These are phyloP conservation scores for Bovichtus variegatus DNA, from an alignment of 2,797 vertebrate species.

Conservation along the genomic window DNA sequence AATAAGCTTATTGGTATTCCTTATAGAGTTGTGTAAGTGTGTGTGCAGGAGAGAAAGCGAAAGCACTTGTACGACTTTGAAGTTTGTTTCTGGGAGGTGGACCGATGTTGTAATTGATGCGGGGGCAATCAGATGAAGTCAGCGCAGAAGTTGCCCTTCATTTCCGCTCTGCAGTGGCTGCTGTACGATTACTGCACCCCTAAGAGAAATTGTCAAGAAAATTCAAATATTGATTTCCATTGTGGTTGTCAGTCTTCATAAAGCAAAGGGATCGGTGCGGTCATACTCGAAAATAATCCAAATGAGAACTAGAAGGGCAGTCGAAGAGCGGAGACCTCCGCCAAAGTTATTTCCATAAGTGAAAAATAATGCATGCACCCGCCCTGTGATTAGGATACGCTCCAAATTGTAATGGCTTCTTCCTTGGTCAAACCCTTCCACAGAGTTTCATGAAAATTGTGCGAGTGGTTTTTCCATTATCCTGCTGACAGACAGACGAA, in stretches of 20 bases:
- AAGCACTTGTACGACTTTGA: constrained; percentile 67
- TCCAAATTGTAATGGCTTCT: too few relatives aligned
- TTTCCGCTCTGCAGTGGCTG: constrained; percentile 29
- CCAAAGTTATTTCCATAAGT: too few relatives aligned
- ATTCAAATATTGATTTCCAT: constrained; percentile 37
- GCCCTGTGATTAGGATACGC: too few relatives aligned
- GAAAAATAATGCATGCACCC: too few relatives aligned
- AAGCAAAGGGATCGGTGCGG: constrained; percentile 5
- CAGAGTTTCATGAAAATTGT: too few relatives aligned
- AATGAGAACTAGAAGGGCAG: constrained; percentile 17
- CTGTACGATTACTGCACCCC: constrained; percentile 34
- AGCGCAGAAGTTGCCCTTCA: constrained; percentile 42
- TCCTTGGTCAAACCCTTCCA: too few relatives aligned
- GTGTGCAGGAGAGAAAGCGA: not conserved
- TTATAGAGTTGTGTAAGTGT: constrained; percentile 56
- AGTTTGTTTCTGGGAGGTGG: constrained; percentile 58
- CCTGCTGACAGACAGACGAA: too few relatives aligned
- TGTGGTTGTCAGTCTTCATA: constrained; percentile 31
- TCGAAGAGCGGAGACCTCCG: too few relatives aligned
- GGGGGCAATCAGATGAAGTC: constrained; percentile 52
- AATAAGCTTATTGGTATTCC: constrained; percentile 74
- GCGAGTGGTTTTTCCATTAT: too few relatives aligned
- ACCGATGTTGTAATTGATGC: constrained; percentile 63
- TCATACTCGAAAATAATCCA: constrained; percentile 40
- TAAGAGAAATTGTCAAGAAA: constrained; percentile 42